phyloP scores from a whole-genome alignment of 2,113 vertebrate genomes.

The Vicugna pacos region DNA sequence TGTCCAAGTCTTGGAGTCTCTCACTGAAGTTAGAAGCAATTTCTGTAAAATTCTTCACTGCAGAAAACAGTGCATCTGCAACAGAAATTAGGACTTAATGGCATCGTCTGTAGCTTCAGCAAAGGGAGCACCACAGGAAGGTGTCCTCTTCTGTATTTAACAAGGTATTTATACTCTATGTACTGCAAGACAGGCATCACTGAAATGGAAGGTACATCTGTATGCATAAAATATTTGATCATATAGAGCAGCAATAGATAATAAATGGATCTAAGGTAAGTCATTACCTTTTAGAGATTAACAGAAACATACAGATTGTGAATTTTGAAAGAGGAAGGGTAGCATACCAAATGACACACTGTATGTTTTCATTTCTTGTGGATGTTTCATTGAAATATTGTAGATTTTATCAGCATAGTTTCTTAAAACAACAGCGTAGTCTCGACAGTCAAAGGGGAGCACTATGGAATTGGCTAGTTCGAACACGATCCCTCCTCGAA shows the following conservation, averaged over 20 bases:
- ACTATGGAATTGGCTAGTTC: constrained; percentile 91
- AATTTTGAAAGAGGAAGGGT: not conserved
- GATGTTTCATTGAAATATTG: constrained; percentile 88
- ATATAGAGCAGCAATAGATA: not conserved
- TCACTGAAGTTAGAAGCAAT: constrained; percentile 89
- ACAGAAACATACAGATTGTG: not conserved
- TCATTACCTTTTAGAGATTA: not conserved
- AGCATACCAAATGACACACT: constrained; percentile 92
- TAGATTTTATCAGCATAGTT: constrained; percentile 90
- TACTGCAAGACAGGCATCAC: not conserved
- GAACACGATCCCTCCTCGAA: constrained; percentile 93
- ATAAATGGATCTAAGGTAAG: not conserved
- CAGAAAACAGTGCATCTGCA: constrained; percentile 94
- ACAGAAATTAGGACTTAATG: constrained; percentile 48
- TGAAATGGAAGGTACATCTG: not conserved
- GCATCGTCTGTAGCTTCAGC: not conserved
- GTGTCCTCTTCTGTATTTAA: not conserved
- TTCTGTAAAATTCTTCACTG: constrained; percentile 92
- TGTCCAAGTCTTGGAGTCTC: constrained; percentile 88
- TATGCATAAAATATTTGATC: not conserved
- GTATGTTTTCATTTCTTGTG: constrained; percentile 86
- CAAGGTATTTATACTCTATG: not conserved
- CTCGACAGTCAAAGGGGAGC: constrained; percentile 92
- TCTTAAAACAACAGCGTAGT: constrained; percentile 91
- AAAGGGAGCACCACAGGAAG: not conserved